Conservation (phyloP, 2,113 vertebrate species). For the Pseudopodoces humilis region DNA sequence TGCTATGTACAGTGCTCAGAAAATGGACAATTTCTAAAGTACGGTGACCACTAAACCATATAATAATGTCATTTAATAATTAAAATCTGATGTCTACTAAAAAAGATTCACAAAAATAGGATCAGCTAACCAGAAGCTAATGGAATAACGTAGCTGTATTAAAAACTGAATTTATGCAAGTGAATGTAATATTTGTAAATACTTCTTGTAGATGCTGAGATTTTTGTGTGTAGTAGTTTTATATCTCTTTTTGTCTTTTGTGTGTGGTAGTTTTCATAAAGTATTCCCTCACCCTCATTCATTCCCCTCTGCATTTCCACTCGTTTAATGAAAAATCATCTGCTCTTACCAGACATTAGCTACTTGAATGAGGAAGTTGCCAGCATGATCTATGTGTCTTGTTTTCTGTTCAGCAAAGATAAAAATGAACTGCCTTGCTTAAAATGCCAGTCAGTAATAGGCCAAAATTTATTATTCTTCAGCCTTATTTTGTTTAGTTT, state of each 20-base stretch:
- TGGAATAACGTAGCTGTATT: not conserved
- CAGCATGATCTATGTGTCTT: not conserved
- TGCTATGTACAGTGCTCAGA: not conserved
- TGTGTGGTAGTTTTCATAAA: not conserved
- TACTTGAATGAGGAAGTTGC: not conserved
- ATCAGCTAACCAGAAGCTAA: not conserved
- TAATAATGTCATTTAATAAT: not conserved
- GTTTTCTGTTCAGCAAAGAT: not conserved
- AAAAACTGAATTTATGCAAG: not conserved
- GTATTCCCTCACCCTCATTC: not conserved
- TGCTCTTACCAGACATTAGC: not conserved
- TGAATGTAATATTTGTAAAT: not conserved
- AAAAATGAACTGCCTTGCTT: slow-evolving; percentile 54
- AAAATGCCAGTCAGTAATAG: slow-evolving; percentile 56
- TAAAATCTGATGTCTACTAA: not conserved
- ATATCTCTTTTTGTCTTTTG: not conserved
- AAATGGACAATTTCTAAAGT: not conserved
- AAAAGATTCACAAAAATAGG: not conserved
- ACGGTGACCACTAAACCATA: not conserved
- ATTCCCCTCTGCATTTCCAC: not conserved
- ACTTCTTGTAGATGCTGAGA: not conserved
- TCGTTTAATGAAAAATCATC: not conserved
- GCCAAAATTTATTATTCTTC: slow-evolving; percentile 52
- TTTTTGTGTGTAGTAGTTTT: not conserved
- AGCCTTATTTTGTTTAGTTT: slow-evolving; percentile 42